phyloP scores from a whole-genome alignment of 2,113 vertebrate species.

The cat (Felis catus) region F.catus_Fca126_mat1.0 CM031419.1:187900501-187901000 shows the following conservation, averaged over 20 bases:
- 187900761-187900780: not conserved
- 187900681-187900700: not conserved
- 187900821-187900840: conserved; percentile 16
- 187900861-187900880: not conserved
- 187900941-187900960: not conserved
- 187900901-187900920: not conserved
- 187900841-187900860: not conserved
- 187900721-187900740: not conserved
- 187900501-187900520: conserved; percentile 5
- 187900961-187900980: not conserved
- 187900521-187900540: not conserved
- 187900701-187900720: not conserved
- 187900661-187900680: conserved; percentile 20
- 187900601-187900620: not conserved
- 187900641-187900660: not conserved
- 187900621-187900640: not conserved
- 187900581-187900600: not conserved
- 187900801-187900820: not conserved
- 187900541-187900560: conserved; percentile 10
- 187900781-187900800: not conserved
- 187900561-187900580: not conserved
- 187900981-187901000: not conserved
- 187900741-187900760: not conserved
- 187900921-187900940: not conserved
- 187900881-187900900: not conserved